These are phyloP conservation scores for Ischnus inquisitorius DNA, from an alignment of 2,888 invertebrate species.

Conservation along the genomic window DNA sequence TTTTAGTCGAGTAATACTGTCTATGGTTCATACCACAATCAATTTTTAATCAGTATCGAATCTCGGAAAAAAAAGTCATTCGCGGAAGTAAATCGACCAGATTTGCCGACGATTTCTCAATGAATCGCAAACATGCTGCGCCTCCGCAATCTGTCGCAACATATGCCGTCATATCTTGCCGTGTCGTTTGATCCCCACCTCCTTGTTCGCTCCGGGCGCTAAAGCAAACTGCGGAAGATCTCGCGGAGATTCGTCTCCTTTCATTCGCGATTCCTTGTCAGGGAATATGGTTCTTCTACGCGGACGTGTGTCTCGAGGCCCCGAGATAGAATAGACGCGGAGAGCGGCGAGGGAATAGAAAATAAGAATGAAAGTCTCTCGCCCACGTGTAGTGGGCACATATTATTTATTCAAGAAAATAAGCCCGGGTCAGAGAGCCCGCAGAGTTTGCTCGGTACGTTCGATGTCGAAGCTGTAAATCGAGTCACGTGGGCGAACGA, in stretches of 20 bases:
- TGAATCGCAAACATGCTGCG: too few species aligned
- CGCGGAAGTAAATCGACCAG: too few species aligned
- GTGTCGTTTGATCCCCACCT: not conserved
- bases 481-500: slow-evolving; percentile 72
- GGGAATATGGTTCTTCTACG: slow-evolving; percentile 35
- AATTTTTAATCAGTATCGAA: too few species aligned
- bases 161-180: too few species aligned
- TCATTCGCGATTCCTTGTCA: slow-evolving; percentile 43
- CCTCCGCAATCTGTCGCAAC: too few species aligned
- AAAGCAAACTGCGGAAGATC: slow-evolving; percentile 7
- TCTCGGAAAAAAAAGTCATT: too few species aligned
- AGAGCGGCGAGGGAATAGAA: slow-evolving; percentile 26
- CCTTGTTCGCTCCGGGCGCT: not conserved
- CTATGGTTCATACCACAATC: too few species aligned
- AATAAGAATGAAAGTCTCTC: slow-evolving; percentile 52
- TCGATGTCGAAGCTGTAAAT: slow-evolving; percentile 75
- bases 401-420: slow-evolving; percentile 67
- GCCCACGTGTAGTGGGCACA: slow-evolving; percentile 57
- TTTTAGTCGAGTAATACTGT: too few species aligned
- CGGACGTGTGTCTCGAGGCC: slow-evolving; percentile 30
- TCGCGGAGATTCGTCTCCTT: slow-evolving; percentile 30
- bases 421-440: slow-evolving; percentile 53
- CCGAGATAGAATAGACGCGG: slow-evolving; percentile 53
- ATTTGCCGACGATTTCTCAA: too few species aligned
- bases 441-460: slow-evolving; percentile 49